These are phyloP conservation scores for Drosophila neotestacea DNA, from an alignment of 2,888 invertebrate species.

Conservation along the genomic window DNA sequence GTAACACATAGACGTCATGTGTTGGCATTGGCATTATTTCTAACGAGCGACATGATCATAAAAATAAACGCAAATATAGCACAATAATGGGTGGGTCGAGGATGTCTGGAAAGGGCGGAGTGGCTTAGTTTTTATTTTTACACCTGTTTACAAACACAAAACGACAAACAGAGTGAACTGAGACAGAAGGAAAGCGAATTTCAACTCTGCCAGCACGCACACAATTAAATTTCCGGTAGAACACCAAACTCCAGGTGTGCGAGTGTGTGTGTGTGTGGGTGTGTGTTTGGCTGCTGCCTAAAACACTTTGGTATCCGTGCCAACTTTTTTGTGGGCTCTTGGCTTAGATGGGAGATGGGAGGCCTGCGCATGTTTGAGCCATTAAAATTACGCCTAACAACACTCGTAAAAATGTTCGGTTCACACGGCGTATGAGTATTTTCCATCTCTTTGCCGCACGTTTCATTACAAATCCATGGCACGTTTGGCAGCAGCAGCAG, in stretches of 20 bases:
- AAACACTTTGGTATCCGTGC: slow-evolving; percentile 69
- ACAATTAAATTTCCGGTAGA: slow-evolving; percentile 79
- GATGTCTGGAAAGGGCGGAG: slow-evolving; percentile 43
- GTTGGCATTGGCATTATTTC: slow-evolving; percentile 72
- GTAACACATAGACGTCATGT: slow-evolving; percentile 34
- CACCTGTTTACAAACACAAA: slow-evolving; percentile 72
- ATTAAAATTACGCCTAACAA: slow-evolving; percentile 80
- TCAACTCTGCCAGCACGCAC: slow-evolving; percentile 76
- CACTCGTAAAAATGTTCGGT: slow-evolving; percentile 70
- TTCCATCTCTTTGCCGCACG: slow-evolving; percentile 63
- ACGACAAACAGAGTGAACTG: slow-evolving; percentile 6
- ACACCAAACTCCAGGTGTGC: slow-evolving; percentile 62
- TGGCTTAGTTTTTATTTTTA: slow-evolving; percentile 79
- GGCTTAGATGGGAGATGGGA: slow-evolving; percentile 11
- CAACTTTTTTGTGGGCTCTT: slow-evolving; percentile 29
- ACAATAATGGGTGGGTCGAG: slow-evolving; percentile 32
- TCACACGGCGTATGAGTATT: slow-evolving; percentile 70
- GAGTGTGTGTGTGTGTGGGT: slow-evolving; percentile 10
- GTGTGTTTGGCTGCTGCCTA: slow-evolving; percentile 17
- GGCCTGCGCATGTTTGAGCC: slow-evolving; percentile 68
- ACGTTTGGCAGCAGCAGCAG: slow-evolving; percentile 62
- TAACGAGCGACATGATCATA: slow-evolving; percentile 80
- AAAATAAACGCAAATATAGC: slow-evolving; percentile 79
- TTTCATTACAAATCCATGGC: slow-evolving; percentile 78
- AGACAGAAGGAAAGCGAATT: slow-evolving; percentile 45